phyloP scores from a whole-genome alignment of 2,888 invertebrate species.

The Cerastis rubricosa region DNA sequence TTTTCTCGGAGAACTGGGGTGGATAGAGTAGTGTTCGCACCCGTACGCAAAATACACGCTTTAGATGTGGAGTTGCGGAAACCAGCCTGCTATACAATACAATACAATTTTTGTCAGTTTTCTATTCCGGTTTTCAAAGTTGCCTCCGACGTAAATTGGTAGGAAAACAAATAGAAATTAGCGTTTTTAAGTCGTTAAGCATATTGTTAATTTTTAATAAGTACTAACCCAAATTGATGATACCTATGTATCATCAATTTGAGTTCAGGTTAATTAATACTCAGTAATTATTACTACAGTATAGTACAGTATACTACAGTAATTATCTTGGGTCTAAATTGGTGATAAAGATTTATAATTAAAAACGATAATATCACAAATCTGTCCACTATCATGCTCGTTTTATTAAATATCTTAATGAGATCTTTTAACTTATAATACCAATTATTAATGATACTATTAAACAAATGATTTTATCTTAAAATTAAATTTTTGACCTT shows the following conservation, averaged over 20 bases:
- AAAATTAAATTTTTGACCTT: conserved; percentile 40
- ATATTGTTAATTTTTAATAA: not conserved
- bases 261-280: conserved; percentile 2
- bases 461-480: conserved; percentile 31
- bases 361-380: conserved; percentile 2
- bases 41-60: too few species aligned
- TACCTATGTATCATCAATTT: conserved; percentile 2
- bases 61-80: too few species aligned
- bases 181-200: not conserved
- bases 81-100: too few species aligned
- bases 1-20: too few species aligned
- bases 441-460: conserved; percentile 12
- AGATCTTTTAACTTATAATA: conserved; percentile 10
- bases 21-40: too few species aligned
- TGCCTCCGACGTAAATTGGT: not conserved
- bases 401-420: conserved; percentile 7
- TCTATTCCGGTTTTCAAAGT: not conserved
- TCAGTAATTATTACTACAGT: too few species aligned
- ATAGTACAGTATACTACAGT: not conserved
- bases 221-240: too few species aligned
- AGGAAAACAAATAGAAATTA: not conserved
- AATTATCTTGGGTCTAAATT: conserved; percentile 1
- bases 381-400: not conserved
- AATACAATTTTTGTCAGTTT: too few species aligned
- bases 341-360: conserved; percentile 2